Conservation (phyloP, 2,113 vertebrate species). For the Notarius lentiginosus region DNA sequence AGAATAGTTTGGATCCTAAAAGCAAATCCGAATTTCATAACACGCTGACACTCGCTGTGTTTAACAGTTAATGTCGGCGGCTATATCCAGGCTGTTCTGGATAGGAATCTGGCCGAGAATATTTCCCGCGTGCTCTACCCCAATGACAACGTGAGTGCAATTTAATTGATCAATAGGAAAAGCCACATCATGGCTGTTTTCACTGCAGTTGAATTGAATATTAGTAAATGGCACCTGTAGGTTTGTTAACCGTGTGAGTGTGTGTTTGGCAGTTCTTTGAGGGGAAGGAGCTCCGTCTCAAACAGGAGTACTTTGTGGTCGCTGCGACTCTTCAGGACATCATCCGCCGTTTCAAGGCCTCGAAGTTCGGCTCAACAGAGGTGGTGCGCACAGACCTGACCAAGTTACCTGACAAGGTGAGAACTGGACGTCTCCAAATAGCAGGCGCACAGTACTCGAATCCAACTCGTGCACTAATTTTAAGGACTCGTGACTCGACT, state of each 20-base stretch:
- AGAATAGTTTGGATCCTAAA: background rate
- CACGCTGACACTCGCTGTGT: background rate
- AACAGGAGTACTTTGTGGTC: conserved; percentile 93
- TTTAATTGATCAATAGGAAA: background rate
- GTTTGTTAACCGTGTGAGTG: background rate
- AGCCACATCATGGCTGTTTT: background rate
- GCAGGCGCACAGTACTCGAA: no score
- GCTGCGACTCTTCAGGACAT: conserved; percentile 92
- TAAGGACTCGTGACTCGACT: no score
- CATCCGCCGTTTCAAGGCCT: conserved; percentile 90
- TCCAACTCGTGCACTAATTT: no score
- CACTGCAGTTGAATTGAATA: background rate
- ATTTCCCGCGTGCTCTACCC: conserved; percentile 91
- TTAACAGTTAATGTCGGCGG: conserved; percentile 81
- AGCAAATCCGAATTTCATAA: background rate
- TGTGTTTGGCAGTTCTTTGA: conserved; percentile 82
- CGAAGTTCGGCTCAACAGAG: conserved; percentile 87
- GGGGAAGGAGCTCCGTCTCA: conserved; percentile 89
- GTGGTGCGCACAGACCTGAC: conserved; percentile 83
- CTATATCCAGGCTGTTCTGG: conserved; percentile 90
- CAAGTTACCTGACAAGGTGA: conserved; percentile 87
- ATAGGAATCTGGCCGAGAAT: conserved; percentile 90
- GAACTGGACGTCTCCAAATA: background rate
- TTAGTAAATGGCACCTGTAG: background rate
- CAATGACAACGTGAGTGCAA: conserved; percentile 84